Conservation (phyloP, 2,888 invertebrate genomes). For the Oxystoma pomonae region DNA sequence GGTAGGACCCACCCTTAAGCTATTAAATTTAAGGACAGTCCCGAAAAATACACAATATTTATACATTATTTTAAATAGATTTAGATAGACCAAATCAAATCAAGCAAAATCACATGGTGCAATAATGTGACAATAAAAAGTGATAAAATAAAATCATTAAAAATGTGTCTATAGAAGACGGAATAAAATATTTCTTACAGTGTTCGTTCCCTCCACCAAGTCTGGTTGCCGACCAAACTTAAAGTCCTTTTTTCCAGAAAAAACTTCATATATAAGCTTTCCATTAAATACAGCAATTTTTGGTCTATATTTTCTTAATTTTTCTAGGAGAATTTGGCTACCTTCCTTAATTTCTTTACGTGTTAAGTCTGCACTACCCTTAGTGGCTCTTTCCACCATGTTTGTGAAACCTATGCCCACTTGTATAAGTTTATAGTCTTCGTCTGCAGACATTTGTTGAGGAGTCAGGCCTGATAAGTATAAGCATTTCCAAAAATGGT, state of each 20-base stretch:
- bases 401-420: slow-evolving; percentile 98
- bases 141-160: neutral
- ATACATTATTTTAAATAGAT: too few species aligned
- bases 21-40: too few species aligned
- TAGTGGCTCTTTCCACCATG: slow-evolving; percentile 93
- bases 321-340: slow-evolving; percentile 82
- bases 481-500: slow-evolving; percentile 99
- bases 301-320: slow-evolving; percentile 86
- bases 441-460: slow-evolving; percentile 94
- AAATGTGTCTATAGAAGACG: neutral
- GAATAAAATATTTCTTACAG: slow-evolving; percentile 59
- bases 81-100: too few species aligned
- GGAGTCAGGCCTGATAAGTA: slow-evolving; percentile 91
- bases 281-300: slow-evolving; percentile 98
- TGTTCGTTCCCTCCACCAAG: slow-evolving; percentile 88
- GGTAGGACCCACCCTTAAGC: too few species aligned
- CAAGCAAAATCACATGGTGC: too few species aligned
- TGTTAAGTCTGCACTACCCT: slow-evolving; percentile 93
- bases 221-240: slow-evolving; percentile 95
- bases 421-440: slow-evolving; percentile 89
- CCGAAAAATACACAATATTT: too few species aligned
- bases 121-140: too few species aligned
- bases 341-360: slow-evolving; percentile 93
- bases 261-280: slow-evolving; percentile 97
- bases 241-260: slow-evolving; percentile 96